A percentile compares a stretch with the other conserved stretches of the same genome.
Conservation (phyloP, 2,888 invertebrate species). For the Noctua janthina region DNA sequence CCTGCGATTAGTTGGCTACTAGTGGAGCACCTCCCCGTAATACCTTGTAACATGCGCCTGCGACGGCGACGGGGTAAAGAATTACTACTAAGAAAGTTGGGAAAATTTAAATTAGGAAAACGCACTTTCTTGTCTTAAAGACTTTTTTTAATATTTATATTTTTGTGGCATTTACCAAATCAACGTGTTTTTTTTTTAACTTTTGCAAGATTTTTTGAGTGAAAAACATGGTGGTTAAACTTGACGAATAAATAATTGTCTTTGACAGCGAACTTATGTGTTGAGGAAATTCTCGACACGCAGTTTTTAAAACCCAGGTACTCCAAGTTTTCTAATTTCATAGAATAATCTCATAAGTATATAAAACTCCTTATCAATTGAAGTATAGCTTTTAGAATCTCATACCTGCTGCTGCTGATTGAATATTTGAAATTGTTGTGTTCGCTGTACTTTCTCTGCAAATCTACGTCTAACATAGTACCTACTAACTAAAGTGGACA, state of each 20-base stretch:
- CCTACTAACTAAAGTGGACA: slow-evolving; percentile 32
- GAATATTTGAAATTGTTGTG: slow-evolving; percentile 4
- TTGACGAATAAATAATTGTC: neutral
- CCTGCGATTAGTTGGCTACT: slow-evolving; percentile 87
- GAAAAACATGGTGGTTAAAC: neutral
- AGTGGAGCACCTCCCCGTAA: slow-evolving; percentile 78
- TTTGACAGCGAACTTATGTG: neutral
- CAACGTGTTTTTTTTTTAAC: neutral
- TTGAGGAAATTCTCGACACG: neutral
- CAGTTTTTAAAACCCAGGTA: neutral
- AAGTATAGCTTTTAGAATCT: neutral
- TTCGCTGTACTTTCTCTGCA: slow-evolving; percentile 30
- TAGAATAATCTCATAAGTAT: neutral
- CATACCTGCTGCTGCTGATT: neutral
- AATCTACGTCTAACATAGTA: slow-evolving; percentile 7
- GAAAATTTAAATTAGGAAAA: neutral
- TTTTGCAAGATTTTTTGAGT: neutral
- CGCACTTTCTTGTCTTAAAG: neutral
- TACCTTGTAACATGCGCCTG: slow-evolving; percentile 76
- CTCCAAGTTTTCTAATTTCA: no score
- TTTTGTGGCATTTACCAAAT: neutral
- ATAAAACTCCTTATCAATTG: neutral
- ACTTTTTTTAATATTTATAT: neutral
- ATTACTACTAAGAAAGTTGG: slow-evolving; percentile 59
- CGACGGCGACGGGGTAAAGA: slow-evolving; percentile 53